Percentiles rank a stretch among this genome's conserved stretches.
Evolutionary conservation across 2,113 vertebrate species (phyloP).

Genomic region (Silurus meridionalis): DNA sequence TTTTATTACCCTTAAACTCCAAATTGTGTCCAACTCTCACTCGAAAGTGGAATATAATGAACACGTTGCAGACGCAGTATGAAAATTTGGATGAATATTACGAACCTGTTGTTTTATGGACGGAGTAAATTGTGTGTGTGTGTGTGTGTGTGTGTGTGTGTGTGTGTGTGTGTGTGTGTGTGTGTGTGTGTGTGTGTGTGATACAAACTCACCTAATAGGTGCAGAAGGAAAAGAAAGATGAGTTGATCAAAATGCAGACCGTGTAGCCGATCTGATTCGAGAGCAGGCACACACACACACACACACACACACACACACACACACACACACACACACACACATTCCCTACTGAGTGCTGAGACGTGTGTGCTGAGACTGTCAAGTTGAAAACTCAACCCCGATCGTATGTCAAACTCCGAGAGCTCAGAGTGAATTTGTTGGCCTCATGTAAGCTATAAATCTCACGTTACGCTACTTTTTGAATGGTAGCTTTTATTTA

Average conservation of each 20-base stretch:
- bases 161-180: too few relatives aligned
- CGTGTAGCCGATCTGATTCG: background rate
- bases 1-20: background rate
- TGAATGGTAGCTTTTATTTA: too few relatives aligned
- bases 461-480: background rate
- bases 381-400: background rate
- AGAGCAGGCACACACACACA: background rate
- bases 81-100: background rate
- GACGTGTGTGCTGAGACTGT: conserved; percentile 12
- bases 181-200: background rate
- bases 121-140: conserved; percentile 9
- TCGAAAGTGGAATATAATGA: background rate
- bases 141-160: too few relatives aligned
- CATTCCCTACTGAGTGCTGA: conserved; percentile 5
- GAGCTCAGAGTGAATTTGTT: background rate
- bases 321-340: background rate
- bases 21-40: background rate
- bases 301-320: too few relatives aligned
- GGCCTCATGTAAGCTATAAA: background rate
- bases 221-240: background rate
- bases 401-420: background rate
- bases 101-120: conserved; percentile 25
- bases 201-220: background rate
- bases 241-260: conserved; percentile 5
- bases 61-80: background rate